Base-by-base conservation (phyloP, 2,888 invertebrate genomes). In the Lysandra coridon region DNA sequence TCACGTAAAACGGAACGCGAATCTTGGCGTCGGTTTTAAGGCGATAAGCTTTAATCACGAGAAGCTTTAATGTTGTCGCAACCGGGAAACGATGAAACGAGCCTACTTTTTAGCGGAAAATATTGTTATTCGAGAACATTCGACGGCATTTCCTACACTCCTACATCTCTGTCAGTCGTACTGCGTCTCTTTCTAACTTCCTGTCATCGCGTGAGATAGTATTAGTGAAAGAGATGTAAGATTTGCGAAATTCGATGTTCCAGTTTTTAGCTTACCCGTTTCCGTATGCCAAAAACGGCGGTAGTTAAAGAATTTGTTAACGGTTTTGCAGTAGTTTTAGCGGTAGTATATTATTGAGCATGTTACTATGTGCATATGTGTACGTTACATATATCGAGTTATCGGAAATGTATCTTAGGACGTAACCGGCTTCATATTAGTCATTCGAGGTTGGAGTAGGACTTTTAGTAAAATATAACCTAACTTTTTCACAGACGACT, bases 321-420 rank as follows among this genome's bases (percentile, higher is more conserved):
- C 88, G 87, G 88, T 91, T 91, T 90, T 89, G 88, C 90, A 87
- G 92, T 93, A 92, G 88, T 83, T 84, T 89, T 93, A 93, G 92
- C 87, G 84, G 92, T 93, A 94, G 94, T 88, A 87, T 87, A 88
- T 88, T 87, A 88, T 88, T 87, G 82, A 89, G 87, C 92, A 91
- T 92, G 90, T 90, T 90, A 90, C 87, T 86, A 88, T 88, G 88
- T 90, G 90, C 90, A 89, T 90, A 89, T 89, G 89, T 92, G 88
- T 93, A 91, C 90, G 90, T 91, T 86, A 88, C 85, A 87, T 89
- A 90, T 89, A 91, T 91, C 90, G 88, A 90, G 90, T 93, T 92
- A 92, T 90, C 89, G 80, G 78, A 82, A 83, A 87, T 92, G 89
- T 93, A 93, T 92, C 88, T 88, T 94, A 94, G 91, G 86, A 81